Evolutionary conservation across 2,888 invertebrate species (phyloP).

Genomic region (Nomada goodeniana): DNA sequence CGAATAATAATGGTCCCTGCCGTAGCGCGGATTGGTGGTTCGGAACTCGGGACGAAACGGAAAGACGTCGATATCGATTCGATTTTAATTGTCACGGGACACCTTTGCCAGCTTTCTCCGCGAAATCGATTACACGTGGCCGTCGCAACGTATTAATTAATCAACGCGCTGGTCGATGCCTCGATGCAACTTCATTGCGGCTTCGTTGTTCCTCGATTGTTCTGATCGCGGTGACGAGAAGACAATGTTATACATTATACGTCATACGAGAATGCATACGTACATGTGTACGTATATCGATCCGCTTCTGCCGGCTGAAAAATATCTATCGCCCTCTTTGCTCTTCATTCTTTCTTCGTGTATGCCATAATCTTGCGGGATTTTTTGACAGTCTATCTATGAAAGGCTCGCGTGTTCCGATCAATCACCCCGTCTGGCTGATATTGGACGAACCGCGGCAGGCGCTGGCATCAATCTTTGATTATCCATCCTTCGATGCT

Average conservation of each 20-base stretch:
- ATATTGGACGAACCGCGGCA: constrained; percentile 69
- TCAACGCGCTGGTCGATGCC: constrained; percentile 40
- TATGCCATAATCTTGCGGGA: constrained; percentile 46
- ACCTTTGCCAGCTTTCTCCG: constrained; percentile 39
- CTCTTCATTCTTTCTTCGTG: background rate
- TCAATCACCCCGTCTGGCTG: constrained; percentile 72
- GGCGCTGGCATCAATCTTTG: constrained; percentile 72
- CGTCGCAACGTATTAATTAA: constrained; percentile 47
- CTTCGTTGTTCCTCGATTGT: constrained; percentile 7
- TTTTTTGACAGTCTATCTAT: constrained; percentile 59
- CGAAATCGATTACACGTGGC: constrained; percentile 44
- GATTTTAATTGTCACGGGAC: constrained; percentile 55
- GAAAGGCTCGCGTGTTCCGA: constrained; percentile 67
- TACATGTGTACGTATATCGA: no score
- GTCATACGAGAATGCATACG: no score
- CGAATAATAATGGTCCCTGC: background rate
- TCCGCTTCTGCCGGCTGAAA: background rate
- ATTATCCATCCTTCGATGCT: constrained; percentile 70
- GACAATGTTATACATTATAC: background rate
- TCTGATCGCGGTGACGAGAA: constrained; percentile 21
- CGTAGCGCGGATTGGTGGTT: background rate
- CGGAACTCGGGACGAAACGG: constrained; percentile 7
- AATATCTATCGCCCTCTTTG: background rate
- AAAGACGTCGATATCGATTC: constrained; percentile 36
- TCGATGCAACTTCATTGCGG: constrained; percentile 25